A percentile compares a stretch with the other conserved stretches of the same genome.
Evolutionary conservation across 2,797 vertebrate species (phyloP).

Genomic region (Macrochelys suwanniensis): DNA sequence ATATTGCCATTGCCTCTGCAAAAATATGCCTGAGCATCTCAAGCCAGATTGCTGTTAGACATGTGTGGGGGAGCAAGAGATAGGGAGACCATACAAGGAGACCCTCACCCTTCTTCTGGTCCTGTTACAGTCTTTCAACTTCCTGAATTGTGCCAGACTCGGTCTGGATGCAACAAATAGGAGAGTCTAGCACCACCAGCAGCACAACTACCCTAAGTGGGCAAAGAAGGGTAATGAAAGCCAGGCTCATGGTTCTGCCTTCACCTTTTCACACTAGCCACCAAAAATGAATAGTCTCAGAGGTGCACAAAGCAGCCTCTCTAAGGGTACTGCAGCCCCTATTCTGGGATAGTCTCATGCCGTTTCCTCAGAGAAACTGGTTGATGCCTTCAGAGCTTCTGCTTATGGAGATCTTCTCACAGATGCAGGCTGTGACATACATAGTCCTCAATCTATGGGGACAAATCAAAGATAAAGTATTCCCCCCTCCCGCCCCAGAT

Average conservation of each 20-base stretch:
- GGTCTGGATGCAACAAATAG: neutral
- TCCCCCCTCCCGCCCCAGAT: neutral
- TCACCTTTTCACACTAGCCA: neutral
- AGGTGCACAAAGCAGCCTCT: neutral
- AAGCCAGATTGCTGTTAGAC: neutral
- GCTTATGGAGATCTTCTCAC: neutral
- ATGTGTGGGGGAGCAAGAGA: neutral
- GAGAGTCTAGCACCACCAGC: neutral
- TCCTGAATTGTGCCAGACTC: neutral
- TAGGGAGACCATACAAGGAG: neutral
- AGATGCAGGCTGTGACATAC: neutral
- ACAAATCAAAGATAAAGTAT: neutral
- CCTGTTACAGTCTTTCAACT: neutral
- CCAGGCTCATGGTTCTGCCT: neutral
- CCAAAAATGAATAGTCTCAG: neutral
- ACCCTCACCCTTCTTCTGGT: neutral
- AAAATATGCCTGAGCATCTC: neutral
- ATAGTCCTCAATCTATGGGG: neutral
- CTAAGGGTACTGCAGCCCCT: neutral
- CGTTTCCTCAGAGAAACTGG: neutral
- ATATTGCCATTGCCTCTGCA: neutral
- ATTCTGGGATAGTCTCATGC: neutral
- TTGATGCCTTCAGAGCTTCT: neutral
- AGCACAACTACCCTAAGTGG: neutral
- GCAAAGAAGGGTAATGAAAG: neutral